Evolutionary conservation across 2,888 invertebrate genomes (phyloP).

Genomic region (Drosophila lacicola): DNA sequence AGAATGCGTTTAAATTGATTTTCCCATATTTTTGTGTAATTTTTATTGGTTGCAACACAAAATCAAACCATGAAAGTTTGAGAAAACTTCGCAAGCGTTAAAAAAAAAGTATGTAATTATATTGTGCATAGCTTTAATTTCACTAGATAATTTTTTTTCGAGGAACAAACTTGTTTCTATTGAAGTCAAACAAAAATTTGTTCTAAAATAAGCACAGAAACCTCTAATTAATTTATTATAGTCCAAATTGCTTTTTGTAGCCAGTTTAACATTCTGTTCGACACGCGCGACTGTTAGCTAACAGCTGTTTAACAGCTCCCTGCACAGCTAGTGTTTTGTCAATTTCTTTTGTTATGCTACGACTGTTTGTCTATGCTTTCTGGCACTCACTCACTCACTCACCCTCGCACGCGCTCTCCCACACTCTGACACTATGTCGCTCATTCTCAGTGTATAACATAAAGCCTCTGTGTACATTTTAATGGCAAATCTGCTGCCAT

Average conservation of each 20-base stretch:
- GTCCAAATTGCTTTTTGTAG: slow-evolving; percentile 16
- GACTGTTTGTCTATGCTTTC: slow-evolving; percentile 65
- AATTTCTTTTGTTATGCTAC: slow-evolving; percentile 68
- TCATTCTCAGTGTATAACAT: slow-evolving; percentile 43
- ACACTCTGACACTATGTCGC: slow-evolving; percentile 12
- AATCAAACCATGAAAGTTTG: slow-evolving; percentile 25
- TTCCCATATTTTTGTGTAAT: background rate
- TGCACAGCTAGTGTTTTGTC: slow-evolving; percentile 38
- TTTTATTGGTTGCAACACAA: slow-evolving; percentile 14
- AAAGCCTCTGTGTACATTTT: slow-evolving; percentile 68
- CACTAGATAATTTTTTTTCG: background rate
- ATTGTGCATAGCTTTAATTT: background rate
- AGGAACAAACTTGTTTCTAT: background rate
- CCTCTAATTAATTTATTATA: slow-evolving; percentile 29
- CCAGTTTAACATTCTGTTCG: slow-evolving; percentile 11
- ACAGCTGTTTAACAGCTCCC: slow-evolving; percentile 44
- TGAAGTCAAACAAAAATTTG: background rate
- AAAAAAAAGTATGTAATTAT: background rate
- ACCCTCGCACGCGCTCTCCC: slow-evolving; percentile 4
- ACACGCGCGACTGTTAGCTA: slow-evolving; percentile 31
- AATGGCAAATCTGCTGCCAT: slow-evolving; percentile 80
- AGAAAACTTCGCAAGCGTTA: slow-evolving; percentile 11
- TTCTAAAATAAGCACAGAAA: slow-evolving; percentile 2
- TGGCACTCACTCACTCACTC: slow-evolving; percentile 31
- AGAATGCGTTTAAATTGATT: background rate